These are phyloP conservation scores for Lycodopsis pacificus DNA, from an alignment of 2,797 vertebrate species.

Conservation along the genomic window DNA sequence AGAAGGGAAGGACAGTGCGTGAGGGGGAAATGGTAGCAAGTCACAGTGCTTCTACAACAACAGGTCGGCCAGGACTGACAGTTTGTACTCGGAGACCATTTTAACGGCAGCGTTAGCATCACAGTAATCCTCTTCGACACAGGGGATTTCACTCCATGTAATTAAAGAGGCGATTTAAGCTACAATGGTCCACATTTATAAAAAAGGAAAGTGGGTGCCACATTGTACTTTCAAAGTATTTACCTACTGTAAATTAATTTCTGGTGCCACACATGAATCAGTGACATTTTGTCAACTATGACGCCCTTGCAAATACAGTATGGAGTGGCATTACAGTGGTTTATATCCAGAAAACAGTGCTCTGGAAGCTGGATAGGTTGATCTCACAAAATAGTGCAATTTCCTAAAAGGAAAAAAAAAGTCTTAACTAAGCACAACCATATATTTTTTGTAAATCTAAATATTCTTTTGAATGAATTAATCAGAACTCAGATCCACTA, in stretches of 20 bases:
- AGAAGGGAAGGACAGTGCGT: background rate
- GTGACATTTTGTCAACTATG: background rate
- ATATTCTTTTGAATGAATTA: background rate
- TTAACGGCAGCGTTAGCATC: slow-evolving; percentile 36
- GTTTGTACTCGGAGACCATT: slow-evolving; percentile 35
- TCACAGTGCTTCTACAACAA: slow-evolving; percentile 14
- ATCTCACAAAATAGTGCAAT: background rate
- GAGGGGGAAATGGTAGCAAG: slow-evolving; percentile 1
- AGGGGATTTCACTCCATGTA: slow-evolving; percentile 36
- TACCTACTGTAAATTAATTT: background rate
- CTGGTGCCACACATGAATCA: background rate
- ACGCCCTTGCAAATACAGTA: background rate
- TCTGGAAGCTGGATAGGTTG: background rate
- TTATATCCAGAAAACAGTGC: background rate
- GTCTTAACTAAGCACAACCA: background rate
- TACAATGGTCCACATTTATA: background rate
- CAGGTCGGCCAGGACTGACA: slow-evolving; percentile 41
- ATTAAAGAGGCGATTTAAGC: slow-evolving; percentile 45
- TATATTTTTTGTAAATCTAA: background rate
- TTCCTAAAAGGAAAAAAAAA: background rate
- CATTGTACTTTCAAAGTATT: slow-evolving; percentile 7
- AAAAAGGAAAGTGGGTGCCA: background rate
- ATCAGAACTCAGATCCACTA: background rate
- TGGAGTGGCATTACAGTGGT: background rate
- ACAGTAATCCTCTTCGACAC: slow-evolving; percentile 55